phyloP scores from a whole-genome alignment of 2,113 vertebrate genomes.

The Thryonomys swinderianus region DNA sequence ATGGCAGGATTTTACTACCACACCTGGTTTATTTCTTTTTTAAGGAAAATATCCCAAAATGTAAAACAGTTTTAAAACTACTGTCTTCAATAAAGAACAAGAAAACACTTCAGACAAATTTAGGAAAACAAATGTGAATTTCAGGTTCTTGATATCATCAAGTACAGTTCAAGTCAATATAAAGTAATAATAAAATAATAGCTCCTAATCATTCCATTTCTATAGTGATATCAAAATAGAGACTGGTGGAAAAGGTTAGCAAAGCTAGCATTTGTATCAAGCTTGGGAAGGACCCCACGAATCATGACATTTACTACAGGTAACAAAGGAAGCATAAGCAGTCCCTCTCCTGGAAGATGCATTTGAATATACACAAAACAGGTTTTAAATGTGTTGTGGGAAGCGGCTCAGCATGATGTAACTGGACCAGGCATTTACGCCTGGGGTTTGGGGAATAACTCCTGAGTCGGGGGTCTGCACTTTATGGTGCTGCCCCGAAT shows the following conservation, averaged over 20 bases:
- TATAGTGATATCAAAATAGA: neutral
- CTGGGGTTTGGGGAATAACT: too few relatives aligned
- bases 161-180: neutral
- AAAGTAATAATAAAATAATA: neutral
- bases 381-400: neutral
- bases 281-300: neutral
- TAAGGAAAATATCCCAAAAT: neutral
- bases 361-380: neutral
- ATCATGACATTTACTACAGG: neutral
- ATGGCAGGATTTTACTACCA: neutral
- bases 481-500: too few relatives aligned
- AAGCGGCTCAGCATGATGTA: too few relatives aligned
- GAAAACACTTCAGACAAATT: neutral
- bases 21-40: neutral
- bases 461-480: too few relatives aligned
- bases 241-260: neutral
- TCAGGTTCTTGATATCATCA: neutral
- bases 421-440: too few relatives aligned
- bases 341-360: neutral
- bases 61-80: neutral
- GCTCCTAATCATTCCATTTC: neutral
- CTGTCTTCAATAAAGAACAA: neutral
- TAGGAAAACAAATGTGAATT: slow-evolving; percentile 13
- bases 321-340: neutral
- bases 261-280: neutral